phyloP scores from a whole-genome alignment of 2,888 invertebrate genomes.

The Hemicrepidius hirtus region DNA sequence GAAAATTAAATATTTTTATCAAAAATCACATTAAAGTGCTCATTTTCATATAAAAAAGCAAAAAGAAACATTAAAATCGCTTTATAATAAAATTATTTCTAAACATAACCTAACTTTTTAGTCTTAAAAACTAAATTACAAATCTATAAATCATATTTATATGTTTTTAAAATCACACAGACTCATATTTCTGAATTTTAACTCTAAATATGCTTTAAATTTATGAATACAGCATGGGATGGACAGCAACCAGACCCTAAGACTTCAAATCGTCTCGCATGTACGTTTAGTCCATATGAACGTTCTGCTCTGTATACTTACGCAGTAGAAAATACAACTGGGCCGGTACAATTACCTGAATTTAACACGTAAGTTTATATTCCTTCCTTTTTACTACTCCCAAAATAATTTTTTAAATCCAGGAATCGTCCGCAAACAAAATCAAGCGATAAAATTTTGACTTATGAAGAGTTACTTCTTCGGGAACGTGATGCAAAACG shows the following conservation, averaged over 20 bases:
- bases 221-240: slow-evolving; percentile 69
- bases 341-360: slow-evolving; percentile 66
- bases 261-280: slow-evolving; percentile 68
- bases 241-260: slow-evolving; percentile 68
- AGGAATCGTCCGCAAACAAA: slow-evolving; percentile 56
- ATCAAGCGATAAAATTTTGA: slow-evolving; percentile 66
- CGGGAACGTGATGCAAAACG: slow-evolving; percentile 77
- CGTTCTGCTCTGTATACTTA: slow-evolving; percentile 76
- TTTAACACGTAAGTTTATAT: slow-evolving; percentile 67
- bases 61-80: too few relatives aligned
- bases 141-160: too few relatives aligned
- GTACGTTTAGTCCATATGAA: slow-evolving; percentile 75
- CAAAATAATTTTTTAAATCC: slow-evolving; percentile 29
- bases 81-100: too few relatives aligned
- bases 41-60: too few relatives aligned
- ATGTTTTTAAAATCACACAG: too few relatives aligned
- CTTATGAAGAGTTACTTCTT: slow-evolving; percentile 72
- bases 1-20: too few relatives aligned
- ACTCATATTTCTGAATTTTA: too few relatives aligned
- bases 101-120: too few relatives aligned
- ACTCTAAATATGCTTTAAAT: too few relatives aligned
- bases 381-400: not conserved
- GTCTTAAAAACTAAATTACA: too few relatives aligned
- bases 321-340: slow-evolving; percentile 68
- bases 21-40: too few relatives aligned